Evolutionary conservation across 35 echinoderm and acorn worm genomes (phyloP).

Genomic region (Lytechinus variegatus): DNA sequence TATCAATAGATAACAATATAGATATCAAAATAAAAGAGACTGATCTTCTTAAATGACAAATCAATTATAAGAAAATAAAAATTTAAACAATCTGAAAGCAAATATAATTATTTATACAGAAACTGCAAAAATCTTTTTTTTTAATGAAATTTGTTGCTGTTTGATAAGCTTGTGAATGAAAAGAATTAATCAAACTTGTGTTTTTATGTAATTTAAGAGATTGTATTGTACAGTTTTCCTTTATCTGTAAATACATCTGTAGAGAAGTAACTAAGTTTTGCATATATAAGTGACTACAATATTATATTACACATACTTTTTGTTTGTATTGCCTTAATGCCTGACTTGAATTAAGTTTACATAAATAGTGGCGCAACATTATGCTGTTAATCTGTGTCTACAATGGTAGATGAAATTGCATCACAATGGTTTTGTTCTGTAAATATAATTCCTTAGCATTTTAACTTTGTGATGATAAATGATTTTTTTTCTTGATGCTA

Average conservation of each 20-base stretch:
- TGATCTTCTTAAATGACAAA: no score
- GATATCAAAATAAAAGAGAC: no score
- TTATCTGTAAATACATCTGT: background rate
- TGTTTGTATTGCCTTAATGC: background rate
- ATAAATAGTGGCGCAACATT: background rate
- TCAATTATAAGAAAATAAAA: no score
- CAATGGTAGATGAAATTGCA: background rate
- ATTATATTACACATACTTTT: background rate
- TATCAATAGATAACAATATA: no score
- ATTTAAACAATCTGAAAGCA: no score
- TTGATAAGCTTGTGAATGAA: background rate
- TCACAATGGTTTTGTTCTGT: background rate
- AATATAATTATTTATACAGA: no score
- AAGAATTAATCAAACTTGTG: background rate
- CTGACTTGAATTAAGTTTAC: background rate
- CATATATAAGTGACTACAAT: background rate
- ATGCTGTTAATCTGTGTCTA: background rate
- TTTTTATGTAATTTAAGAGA: constrained; percentile 6
- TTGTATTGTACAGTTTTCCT: background rate
- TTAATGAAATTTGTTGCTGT: background rate
- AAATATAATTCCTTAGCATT: background rate
- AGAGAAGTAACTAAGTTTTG: background rate
- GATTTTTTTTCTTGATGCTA: background rate
- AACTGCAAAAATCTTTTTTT: no score
- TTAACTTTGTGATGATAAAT: background rate